These are phyloP conservation scores for Mizuhopecten yessoensis DNA, from an alignment of 1,140 invertebrate species.

Conservation along the genomic window DNA sequence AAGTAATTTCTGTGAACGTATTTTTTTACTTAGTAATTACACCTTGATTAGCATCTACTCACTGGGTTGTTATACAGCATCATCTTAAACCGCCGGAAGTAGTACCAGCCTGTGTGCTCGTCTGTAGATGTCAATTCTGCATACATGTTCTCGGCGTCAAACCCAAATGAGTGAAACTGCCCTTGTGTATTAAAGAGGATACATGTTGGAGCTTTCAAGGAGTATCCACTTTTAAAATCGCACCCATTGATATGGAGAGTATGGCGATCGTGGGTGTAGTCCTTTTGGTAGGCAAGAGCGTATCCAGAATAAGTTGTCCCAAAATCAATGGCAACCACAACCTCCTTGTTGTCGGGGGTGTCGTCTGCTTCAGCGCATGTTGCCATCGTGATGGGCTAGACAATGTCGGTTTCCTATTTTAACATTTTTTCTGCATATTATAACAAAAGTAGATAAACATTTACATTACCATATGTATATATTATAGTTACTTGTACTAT, in stretches of 20 bases:
- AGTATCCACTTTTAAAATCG: background rate
- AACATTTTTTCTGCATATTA: too few species aligned
- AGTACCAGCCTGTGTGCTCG: background rate
- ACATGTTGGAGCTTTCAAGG: background rate
- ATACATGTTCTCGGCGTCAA: background rate
- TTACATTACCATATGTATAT: too few species aligned
- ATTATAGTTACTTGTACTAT: too few species aligned
- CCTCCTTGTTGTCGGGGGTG: background rate
- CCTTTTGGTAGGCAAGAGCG: background rate
- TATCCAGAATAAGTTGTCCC: background rate
- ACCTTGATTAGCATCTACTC: background rate
- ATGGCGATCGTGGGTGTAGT: background rate
- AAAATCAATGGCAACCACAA: background rate
- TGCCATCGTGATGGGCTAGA: background rate
- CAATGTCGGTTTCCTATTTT: too few species aligned
- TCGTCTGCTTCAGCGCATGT: background rate
- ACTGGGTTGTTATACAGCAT: background rate
- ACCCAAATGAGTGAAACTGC: background rate
- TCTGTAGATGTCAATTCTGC: background rate
- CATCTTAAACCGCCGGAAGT: conserved; percentile 2
- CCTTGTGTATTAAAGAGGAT: background rate
- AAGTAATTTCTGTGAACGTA: too few species aligned
- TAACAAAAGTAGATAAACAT: too few species aligned
- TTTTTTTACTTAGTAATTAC: too few species aligned
- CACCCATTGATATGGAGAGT: background rate